phyloP scores from a whole-genome alignment of 1,140 invertebrate species.

The Drosophila nigromelanica region DNA sequence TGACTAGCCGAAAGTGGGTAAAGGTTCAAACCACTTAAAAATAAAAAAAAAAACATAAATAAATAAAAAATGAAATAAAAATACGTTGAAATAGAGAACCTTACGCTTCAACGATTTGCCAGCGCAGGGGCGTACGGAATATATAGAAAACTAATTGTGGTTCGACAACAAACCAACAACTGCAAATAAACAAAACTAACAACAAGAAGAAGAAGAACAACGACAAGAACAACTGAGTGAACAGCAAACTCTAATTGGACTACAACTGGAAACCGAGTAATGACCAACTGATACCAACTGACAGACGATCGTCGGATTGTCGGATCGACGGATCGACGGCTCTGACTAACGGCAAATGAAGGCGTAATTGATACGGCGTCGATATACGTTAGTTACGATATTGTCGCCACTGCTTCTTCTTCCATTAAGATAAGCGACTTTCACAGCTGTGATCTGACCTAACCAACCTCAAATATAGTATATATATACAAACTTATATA shows the following conservation, averaged over 20 bases:
- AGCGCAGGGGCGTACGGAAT: slow-evolving; percentile 18
- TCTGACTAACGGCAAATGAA: slow-evolving; percentile 37
- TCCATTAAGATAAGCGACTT: slow-evolving; percentile 28
- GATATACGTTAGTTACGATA: not conserved
- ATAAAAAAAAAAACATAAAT: slow-evolving; percentile 27
- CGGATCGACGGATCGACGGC: not conserved
- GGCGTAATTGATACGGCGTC: slow-evolving; percentile 18
- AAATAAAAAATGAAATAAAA: slow-evolving; percentile 33
- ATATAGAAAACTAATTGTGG: slow-evolving; percentile 49
- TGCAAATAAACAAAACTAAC: slow-evolving; percentile 10
- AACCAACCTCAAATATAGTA: not conserved
- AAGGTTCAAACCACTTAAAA: slow-evolving; percentile 56
- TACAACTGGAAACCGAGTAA: slow-evolving; percentile 31
- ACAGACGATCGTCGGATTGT: slow-evolving; percentile 12
- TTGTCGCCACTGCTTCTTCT: not conserved
- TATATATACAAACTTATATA: not conserved
- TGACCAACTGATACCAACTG: slow-evolving; percentile 26
- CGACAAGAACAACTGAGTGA: slow-evolving; percentile 2
- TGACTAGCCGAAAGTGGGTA: slow-evolving; percentile 30
- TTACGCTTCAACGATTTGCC: slow-evolving; percentile 50
- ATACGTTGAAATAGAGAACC: slow-evolving; percentile 9
- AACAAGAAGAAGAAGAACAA: slow-evolving; percentile 8
- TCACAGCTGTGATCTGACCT: slow-evolving; percentile 26
- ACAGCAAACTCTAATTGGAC: slow-evolving; percentile 58
- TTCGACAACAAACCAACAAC: slow-evolving; percentile 21